Conservation (phyloP, 2,888 invertebrate species). For the Tachystola acroxantha region DNA sequence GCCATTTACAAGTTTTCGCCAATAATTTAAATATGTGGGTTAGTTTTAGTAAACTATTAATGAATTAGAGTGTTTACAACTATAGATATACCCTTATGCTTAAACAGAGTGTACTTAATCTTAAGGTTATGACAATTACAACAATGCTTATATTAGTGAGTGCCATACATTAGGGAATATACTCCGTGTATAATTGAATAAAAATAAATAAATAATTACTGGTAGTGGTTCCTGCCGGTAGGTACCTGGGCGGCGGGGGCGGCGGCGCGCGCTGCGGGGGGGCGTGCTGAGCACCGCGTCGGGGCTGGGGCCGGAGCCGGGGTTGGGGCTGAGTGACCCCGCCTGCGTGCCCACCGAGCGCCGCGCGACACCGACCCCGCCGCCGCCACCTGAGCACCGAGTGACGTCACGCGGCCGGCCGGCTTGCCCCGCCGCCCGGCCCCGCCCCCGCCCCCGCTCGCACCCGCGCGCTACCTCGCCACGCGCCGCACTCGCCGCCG, state of each 20-base stretch:
- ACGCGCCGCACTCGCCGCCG: not conserved
- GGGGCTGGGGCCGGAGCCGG: not conserved
- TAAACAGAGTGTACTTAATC: too few species aligned
- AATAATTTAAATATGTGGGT: too few species aligned
- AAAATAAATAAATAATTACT: not conserved
- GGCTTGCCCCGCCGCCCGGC: not conserved
- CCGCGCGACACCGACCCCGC: constrained; percentile 10
- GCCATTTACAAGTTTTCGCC: too few species aligned
- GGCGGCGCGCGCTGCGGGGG: not conserved
- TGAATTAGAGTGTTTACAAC: too few species aligned
- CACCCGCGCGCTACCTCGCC: not conserved
- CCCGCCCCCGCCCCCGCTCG: not conserved
- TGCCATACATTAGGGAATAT: too few species aligned
- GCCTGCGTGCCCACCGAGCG: constrained; percentile 26
- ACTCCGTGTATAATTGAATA: not conserved
- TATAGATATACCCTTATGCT: too few species aligned
- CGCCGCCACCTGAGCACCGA: not conserved
- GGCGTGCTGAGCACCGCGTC: not conserved
- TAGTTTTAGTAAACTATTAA: too few species aligned
- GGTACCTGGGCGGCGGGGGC: not conserved
- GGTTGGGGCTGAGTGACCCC: not conserved
- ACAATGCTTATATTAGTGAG: too few species aligned
- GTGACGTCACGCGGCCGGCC: not conserved
- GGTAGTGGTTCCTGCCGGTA: not conserved
- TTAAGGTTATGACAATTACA: too few species aligned